These are phyloP conservation scores for Tineola bisselliella DNA, from an alignment of 2,888 invertebrate genomes.

Conservation along the genomic window DNA sequence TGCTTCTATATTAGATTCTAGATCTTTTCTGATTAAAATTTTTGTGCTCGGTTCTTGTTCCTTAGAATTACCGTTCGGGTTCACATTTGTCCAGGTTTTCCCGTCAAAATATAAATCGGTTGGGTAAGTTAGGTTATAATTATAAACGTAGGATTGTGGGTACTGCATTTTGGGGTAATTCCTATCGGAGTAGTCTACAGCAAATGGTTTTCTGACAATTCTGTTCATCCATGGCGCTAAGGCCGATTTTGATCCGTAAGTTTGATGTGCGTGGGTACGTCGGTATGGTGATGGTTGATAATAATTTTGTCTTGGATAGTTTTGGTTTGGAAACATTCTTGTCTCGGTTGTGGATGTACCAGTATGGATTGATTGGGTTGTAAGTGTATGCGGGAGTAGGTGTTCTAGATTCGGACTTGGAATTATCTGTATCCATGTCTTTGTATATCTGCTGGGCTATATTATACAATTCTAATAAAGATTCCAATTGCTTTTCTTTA, in stretches of 20 bases:
- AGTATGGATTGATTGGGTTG: slow-evolving; percentile 24
- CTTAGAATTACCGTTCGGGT: background rate
- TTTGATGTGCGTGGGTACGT: slow-evolving; percentile 17
- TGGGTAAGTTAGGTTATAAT: slow-evolving; percentile 26
- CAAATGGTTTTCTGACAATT: slow-evolving; percentile 18
- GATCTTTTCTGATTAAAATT: background rate
- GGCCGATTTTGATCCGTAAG: background rate
- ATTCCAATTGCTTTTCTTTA: slow-evolving; percentile 52
- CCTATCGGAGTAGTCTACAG: slow-evolving; percentile 20
- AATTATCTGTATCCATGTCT: slow-evolving; percentile 31
- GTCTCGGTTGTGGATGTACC: slow-evolving; percentile 29
- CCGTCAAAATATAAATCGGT: slow-evolving; percentile 9
- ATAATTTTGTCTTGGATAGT: slow-evolving; percentile 21
- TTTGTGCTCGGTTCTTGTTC: background rate
- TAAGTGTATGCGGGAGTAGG: background rate
- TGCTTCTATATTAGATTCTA: background rate
- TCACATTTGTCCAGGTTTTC: background rate
- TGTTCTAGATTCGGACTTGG: background rate
- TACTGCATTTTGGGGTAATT: slow-evolving; percentile 30
- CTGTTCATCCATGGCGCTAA: background rate
- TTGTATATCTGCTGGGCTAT: slow-evolving; percentile 53
- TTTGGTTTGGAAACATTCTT: background rate
- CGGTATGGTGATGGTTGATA: slow-evolving; percentile 38
- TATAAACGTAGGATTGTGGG: slow-evolving; percentile 35
- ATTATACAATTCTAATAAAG: slow-evolving; percentile 51